phyloP scores from a whole-genome alignment of 2,888 invertebrate species.

The Fragum fragum region DNA sequence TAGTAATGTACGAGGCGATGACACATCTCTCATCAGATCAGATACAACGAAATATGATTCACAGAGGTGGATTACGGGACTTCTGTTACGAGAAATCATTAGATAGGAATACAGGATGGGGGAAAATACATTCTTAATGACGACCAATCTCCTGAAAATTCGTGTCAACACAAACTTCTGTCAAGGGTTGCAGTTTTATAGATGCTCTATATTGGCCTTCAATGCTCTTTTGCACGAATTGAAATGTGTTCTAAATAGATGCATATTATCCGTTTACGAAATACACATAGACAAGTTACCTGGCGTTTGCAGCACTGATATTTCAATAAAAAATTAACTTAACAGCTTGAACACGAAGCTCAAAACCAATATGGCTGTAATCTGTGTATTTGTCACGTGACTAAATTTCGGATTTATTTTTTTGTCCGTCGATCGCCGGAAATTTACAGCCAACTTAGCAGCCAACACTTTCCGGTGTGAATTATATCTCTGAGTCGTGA shows the following conservation, averaged over 20 bases:
- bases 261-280: background rate
- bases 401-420: constrained; percentile 35
- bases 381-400: constrained; percentile 84
- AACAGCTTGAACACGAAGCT: constrained; percentile 78
- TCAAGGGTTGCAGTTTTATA: background rate
- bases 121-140: background rate
- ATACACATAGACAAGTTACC: constrained; percentile 2
- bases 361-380: constrained; percentile 84
- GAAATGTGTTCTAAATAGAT: background rate
- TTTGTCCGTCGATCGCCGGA: background rate
- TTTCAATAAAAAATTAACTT: constrained; percentile 31
- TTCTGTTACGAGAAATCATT: too few species aligned
- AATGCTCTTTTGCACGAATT: background rate
- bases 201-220: background rate
- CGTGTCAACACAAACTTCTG: background rate
- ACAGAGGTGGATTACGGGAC: too few species aligned
- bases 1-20: too few species aligned
- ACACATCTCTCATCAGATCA: too few species aligned
- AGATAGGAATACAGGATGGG: too few species aligned
- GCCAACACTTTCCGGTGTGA: constrained; percentile 11
- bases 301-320: constrained; percentile 20
- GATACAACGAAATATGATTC: too few species aligned
- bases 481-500: background rate
- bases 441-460: background rate
- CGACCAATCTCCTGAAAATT: background rate